Percentiles rank a stretch among this genome's conserved stretches.
Conservation (phyloP, 2,113 vertebrate genomes). For the Nesoenas mayeri region DNA sequence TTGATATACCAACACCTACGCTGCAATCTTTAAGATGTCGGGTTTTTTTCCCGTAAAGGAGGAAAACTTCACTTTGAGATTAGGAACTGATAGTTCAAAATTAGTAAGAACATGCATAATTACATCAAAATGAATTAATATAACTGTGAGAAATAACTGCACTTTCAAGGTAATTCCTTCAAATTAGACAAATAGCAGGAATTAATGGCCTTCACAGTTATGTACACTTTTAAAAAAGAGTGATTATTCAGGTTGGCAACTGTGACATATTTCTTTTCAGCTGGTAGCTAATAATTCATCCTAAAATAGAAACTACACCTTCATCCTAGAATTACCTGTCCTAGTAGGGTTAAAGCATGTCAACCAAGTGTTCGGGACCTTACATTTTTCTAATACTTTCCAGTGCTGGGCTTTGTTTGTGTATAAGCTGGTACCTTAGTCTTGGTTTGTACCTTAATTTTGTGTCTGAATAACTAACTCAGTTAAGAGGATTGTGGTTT, state of each 20-base stretch:
- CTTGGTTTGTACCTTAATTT: not conserved
- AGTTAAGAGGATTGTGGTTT: not conserved
- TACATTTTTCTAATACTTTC: not conserved
- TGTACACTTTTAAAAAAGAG: not conserved
- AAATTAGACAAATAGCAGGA: not conserved
- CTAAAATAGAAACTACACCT: not conserved
- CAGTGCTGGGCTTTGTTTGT: not conserved
- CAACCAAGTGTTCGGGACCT: not conserved
- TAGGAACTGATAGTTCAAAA: not conserved
- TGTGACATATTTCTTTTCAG: not conserved
- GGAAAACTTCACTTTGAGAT: not conserved
- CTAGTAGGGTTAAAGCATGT: not conserved
- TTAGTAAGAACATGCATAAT: not conserved
- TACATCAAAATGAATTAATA: not conserved
- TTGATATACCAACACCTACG: not conserved
- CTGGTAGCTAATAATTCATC: not conserved
- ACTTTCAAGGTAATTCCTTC: not conserved
- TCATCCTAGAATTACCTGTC: not conserved
- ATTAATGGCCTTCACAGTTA: not conserved
- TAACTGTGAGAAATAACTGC: not conserved
- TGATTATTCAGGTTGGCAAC: not conserved
- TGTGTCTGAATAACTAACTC: not conserved
- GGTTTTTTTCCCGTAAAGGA: accelerated
- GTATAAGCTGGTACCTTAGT: not conserved
- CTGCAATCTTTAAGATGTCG: not conserved